phyloP scores from a whole-genome alignment of 2,888 invertebrate species.

The Heliconius erato region DNA sequence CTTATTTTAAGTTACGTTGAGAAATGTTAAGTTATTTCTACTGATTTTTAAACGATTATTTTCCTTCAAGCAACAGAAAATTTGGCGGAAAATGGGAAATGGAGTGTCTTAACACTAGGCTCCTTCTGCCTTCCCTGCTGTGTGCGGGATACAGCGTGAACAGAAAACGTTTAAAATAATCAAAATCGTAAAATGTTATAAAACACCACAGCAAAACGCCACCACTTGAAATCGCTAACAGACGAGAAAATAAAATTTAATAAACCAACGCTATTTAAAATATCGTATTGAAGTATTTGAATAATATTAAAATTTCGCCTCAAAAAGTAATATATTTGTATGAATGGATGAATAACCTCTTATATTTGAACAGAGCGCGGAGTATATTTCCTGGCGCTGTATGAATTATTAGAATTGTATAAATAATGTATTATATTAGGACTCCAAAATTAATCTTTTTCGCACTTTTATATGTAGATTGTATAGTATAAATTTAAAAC shows the following conservation, averaged over 20 bases:
- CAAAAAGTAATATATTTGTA: conserved; percentile 12
- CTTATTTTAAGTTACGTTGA: too few relatives aligned
- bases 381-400: conserved; percentile 20
- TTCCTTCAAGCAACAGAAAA: too few relatives aligned
- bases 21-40: too few relatives aligned
- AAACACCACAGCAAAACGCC: neutral
- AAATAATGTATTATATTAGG: neutral
- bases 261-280: conserved; percentile 12
- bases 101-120: too few relatives aligned
- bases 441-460: neutral
- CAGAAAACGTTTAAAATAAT: too few relatives aligned
- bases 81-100: too few relatives aligned
- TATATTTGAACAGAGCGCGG: conserved; percentile 15
- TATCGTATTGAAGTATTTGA: conserved; percentile 26
- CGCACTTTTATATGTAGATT: neutral
- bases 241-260: conserved; percentile 16
- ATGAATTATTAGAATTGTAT: conserved; percentile 12
- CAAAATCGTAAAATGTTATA: too few relatives aligned
- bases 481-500: neutral
- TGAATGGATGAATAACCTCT: conserved; percentile 17
- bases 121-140: too few relatives aligned
- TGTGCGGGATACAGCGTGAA: too few relatives aligned
- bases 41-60: too few relatives aligned
- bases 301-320: conserved; percentile 21
- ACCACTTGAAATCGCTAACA: conserved; percentile 7